These are phyloP conservation scores for Tetrapedia diversipes DNA, from an alignment of 2,888 invertebrate species.

Conservation along the genomic window DNA sequence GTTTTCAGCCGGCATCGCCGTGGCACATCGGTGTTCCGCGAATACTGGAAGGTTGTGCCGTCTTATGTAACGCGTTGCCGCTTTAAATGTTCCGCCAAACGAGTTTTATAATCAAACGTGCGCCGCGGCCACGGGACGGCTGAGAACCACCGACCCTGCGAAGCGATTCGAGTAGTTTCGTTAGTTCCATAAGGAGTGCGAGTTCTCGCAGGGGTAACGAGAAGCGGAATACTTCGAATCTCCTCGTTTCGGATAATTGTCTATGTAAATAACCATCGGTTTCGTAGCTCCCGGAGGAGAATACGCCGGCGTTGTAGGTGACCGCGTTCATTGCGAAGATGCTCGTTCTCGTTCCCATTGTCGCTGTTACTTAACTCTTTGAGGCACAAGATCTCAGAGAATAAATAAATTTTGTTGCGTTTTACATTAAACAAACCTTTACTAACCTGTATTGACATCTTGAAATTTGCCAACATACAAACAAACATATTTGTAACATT, in stretches of 20 bases:
- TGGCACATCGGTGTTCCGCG: slow-evolving; percentile 3
- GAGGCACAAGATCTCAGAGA: too few relatives aligned
- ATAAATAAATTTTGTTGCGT: too few relatives aligned
- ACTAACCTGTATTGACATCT: too few relatives aligned
- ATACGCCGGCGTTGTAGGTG: background rate
- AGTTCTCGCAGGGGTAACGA: background rate
- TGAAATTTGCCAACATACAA: too few relatives aligned
- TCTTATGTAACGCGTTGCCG: slow-evolving; percentile 11
- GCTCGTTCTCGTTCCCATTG: background rate
- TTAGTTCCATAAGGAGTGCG: slow-evolving; percentile 2
- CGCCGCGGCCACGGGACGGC: background rate
- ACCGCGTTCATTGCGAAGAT: background rate
- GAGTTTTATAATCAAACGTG: slow-evolving; percentile 50
- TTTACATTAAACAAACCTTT: too few relatives aligned
- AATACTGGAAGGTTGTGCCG: background rate
- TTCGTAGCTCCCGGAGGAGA: background rate
- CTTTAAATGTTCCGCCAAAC: slow-evolving; percentile 40
- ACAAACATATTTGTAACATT: too few relatives aligned
- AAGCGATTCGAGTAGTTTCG: slow-evolving; percentile 1
- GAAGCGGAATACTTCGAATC: background rate
- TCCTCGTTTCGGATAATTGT: slow-evolving; percentile 27
- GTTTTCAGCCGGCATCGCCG: slow-evolving; percentile 5
- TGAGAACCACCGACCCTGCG: slow-evolving; percentile 8
- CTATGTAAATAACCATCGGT: slow-evolving; percentile 35
- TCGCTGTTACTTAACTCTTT: background rate